Conservation (phyloP, 2,113 vertebrate species). For the Tachuris rubrigastra region DNA sequence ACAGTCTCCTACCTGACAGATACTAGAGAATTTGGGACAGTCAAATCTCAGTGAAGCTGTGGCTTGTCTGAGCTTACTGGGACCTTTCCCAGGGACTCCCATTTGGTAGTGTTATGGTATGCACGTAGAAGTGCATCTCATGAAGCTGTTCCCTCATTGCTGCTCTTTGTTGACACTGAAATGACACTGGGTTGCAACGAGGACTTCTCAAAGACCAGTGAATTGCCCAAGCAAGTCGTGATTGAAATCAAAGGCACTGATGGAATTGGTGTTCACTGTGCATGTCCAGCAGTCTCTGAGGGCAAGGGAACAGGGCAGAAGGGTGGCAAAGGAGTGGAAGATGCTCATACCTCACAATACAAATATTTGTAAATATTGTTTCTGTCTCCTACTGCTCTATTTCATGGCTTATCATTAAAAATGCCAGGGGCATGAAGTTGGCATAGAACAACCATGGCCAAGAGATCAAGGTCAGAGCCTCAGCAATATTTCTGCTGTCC, state of each 20-base stretch:
- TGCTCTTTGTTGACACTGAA: not conserved
- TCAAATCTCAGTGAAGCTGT: not conserved
- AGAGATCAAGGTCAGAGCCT: not conserved
- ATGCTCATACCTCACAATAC: not conserved
- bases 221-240: not conserved
- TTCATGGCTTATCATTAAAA: not conserved
- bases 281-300: not conserved
- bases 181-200: not conserved
- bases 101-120: not conserved
- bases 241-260: not conserved
- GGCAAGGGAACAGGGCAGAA: not conserved
- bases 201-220: not conserved
- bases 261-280: not conserved
- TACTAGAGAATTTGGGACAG: not conserved
- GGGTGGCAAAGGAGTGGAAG: not conserved
- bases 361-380: not conserved
- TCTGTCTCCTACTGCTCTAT: not conserved
- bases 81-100: not conserved
- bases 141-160: not conserved
- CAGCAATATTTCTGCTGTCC: not conserved
- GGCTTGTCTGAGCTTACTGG: not conserved
- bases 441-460: not conserved
- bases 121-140: not conserved
- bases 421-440: not conserved
- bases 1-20: not conserved